Base-by-base conservation (phyloP, 2,888 invertebrate genomes). In the Oligia latruncula region DNA sequence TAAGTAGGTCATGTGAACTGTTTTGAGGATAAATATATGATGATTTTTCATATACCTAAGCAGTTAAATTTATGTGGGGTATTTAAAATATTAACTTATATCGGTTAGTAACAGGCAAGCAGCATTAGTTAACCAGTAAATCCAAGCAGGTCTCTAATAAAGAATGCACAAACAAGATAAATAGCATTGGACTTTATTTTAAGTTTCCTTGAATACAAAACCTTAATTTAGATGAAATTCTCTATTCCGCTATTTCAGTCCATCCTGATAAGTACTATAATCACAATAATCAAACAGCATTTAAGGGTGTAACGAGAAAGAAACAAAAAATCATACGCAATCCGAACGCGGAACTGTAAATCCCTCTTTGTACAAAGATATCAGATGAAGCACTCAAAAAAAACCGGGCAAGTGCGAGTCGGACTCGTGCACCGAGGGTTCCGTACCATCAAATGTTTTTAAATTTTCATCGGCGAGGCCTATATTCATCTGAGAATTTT, bases 1-100 rank as follows among this genome's bases (percentile, higher is more conserved):
- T 96, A 78, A 89, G 90, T 82, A 40, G 3, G 43, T 40, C 40
- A 49, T 35, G 4, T 0, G 46, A 58, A 23, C 23, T 6, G 4
- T 74, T 23, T 35, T 17, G 23, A 17, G 17, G 17, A 46, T 17
- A 9, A 35, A 8, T 40, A 6, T 15, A 35, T 40, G 15, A 11
- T 29, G 3, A 35, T 13, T 8, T 74, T 58, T 75, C 17, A 3
- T 23, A 29, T 29, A 29, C 29, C 55, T 8, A 23, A 17, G 40
- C 17, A 58, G 17, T n/a, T 35, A 9, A 55, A 35, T 35, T 29
- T 70, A 46, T 20, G 46, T n/a, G n/a, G 5, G n/a, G 9, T 68
- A 8, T 70, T 52, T 29, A 49, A 20, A 29, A 29, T 70, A 46
- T 29, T 68, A 49, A 29, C 11, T 29, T 29, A 49, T 29, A 8